Evolutionary conservation across 2,888 invertebrate genomes (phyloP).

Genomic region (Antheraea assamensis): DNA sequence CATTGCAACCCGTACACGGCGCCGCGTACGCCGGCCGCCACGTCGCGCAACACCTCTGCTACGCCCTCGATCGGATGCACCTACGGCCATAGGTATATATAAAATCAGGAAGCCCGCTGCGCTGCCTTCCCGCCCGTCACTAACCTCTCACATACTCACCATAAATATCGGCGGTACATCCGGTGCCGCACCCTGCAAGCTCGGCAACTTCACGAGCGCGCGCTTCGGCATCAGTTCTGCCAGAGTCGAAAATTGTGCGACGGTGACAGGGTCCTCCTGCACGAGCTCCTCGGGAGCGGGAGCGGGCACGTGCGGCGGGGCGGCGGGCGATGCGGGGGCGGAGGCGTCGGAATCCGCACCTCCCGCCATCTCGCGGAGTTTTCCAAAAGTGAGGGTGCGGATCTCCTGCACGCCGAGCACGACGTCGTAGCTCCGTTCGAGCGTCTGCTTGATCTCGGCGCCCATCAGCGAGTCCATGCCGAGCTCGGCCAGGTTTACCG

Average conservation of each 20-base stretch:
- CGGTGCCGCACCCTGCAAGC: conserved; percentile 67
- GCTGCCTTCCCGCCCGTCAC: neutral
- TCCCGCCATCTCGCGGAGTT: conserved; percentile 84
- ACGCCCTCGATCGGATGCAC: conserved; percentile 96
- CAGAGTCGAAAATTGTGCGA: conserved; percentile 67
- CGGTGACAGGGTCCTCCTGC: conserved; percentile 66
- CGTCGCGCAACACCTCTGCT: conserved; percentile 85
- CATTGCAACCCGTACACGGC: conserved; percentile 96
- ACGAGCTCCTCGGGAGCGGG: conserved; percentile 37
- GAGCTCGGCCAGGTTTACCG: conserved; percentile 93
- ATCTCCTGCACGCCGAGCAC: conserved; percentile 96
- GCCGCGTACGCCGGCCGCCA: conserved; percentile 88
- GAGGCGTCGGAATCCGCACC: conserved; percentile 40
- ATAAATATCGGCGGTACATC: conserved; percentile 83
- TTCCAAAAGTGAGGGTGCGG: conserved; percentile 90
- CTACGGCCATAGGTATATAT: conserved; percentile 27
- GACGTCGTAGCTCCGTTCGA: conserved; percentile 96
- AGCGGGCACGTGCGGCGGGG: conserved; percentile 34
- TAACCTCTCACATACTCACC: conserved; percentile 45
- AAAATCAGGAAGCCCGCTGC: neutral
- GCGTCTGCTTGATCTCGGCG: conserved; percentile 98
- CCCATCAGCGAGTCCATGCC: conserved; percentile 99
- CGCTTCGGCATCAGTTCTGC: conserved; percentile 89
- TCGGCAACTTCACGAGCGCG: conserved; percentile 85
- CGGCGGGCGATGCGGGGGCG: conserved; percentile 28